Evolutionary conservation across 2,113 vertebrate species (phyloP), one percentile per base, ranked within the genome.

Genomic region (Lepus americanus): DNA sequence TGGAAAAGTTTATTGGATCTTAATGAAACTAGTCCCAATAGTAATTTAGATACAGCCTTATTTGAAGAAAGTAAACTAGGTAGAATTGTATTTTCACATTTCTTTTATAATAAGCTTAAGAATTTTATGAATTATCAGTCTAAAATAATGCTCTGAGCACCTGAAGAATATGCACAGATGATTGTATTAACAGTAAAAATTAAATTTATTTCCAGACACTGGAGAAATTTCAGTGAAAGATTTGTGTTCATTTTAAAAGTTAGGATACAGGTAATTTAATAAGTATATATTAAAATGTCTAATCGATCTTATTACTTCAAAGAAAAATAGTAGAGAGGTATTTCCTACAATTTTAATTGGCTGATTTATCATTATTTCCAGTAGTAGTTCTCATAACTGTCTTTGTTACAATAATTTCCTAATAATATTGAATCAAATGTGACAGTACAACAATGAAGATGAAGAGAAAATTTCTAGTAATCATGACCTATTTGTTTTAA

Each of bases 181-280:
- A 97, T 97, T 90, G 83, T 1, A 94, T 96, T 92, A 94, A 90
- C 49, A 96, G 76, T 27, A 94, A 63, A 73, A 94, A 95, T 27
- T 69, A 89, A 88, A 93, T 96, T 87, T 95, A 64, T 81, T 97
- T 85, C 10, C 77, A 93, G 83, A 84, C 31, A 95, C 9, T 14
- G 23, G 44, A 92, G 74, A 86, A 90, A 95, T 94, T 95, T 94
- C 89, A 72, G 44, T 55, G 51, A 92, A 97, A 89, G 27, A 91
- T 90, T 6, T 94, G 59, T 72, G 19, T 84, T 86, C 13, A 63
- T 92, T 51, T 81, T 94, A 27, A 95, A 97, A 80, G 44, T 74
- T 61, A 87, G 23, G 9, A 78, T 9, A 83, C 23, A 91, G 7
- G 3, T 89, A 93, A 86, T 73, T 89, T 94, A 95, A 94, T 94